Percentiles rank a stretch among this genome's conserved stretches.
Conservation (phyloP, 1,140 invertebrate species). For the Samia ricini region DNA sequence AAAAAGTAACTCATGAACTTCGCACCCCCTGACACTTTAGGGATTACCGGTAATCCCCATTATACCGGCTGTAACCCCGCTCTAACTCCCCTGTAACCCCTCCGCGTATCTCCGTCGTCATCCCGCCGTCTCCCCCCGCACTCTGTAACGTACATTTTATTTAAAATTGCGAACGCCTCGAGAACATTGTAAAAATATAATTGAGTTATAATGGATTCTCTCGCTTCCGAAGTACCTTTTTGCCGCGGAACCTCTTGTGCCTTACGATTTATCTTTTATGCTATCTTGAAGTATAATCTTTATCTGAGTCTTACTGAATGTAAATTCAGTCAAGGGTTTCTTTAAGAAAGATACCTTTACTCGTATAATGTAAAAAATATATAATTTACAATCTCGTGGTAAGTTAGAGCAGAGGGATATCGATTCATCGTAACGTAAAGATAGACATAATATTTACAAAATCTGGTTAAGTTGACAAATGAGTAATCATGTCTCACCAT, state of each 20-base stretch:
- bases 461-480: too few species aligned
- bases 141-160: background rate
- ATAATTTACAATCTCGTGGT: too few species aligned
- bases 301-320: background rate
- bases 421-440: too few species aligned
- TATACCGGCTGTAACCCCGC: background rate
- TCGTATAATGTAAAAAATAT: too few species aligned
- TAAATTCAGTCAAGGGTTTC: background rate
- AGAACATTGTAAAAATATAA: conserved; percentile 1
- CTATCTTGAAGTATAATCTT: background rate
- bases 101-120: background rate
- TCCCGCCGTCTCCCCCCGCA: too few species aligned
- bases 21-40: background rate
- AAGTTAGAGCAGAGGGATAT: too few species aligned
- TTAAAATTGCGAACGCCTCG: background rate
- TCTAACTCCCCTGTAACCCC: background rate
- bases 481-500: too few species aligned
- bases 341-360: too few species aligned
- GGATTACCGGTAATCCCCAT: background rate
- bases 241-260: background rate
- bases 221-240: background rate
- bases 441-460: too few species aligned
- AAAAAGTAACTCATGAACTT: background rate
- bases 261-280: background rate
- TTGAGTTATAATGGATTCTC: conserved; percentile 1